These are phyloP conservation scores for Ophonus ardosiacus DNA, from an alignment of 2,888 invertebrate species.

Conservation along the genomic window DNA sequence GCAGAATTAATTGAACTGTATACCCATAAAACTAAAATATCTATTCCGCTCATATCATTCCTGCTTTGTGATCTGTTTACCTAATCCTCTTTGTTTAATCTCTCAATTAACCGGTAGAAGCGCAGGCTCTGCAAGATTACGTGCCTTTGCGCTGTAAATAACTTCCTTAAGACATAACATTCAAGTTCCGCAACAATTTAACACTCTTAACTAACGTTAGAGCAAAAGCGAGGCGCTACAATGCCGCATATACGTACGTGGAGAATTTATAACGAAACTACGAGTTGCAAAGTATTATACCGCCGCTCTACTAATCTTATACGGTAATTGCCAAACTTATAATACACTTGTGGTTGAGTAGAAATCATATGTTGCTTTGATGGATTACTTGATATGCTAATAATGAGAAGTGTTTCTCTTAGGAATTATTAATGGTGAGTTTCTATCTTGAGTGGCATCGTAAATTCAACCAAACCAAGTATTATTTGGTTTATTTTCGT, in stretches of 20 bases:
- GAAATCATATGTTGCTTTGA: neutral
- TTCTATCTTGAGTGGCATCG: too few relatives aligned
- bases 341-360: neutral
- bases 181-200: slow-evolving; percentile 52
- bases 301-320: neutral
- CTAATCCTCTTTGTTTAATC: slow-evolving; percentile 58
- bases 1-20: slow-evolving; percentile 19
- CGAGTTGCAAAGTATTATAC: neutral
- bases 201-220: slow-evolving; percentile 40
- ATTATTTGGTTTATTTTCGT: too few relatives aligned
- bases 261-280: neutral
- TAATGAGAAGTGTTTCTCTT: too few relatives aligned
- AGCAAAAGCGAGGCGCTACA: neutral
- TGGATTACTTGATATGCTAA: neutral
- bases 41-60: slow-evolving; percentile 35
- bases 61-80: slow-evolving; percentile 41
- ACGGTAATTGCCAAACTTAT: neutral
- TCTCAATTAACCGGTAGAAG: slow-evolving; percentile 39
- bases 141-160: slow-evolving; percentile 49
- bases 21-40: slow-evolving; percentile 34
- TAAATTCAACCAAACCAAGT: too few relatives aligned
- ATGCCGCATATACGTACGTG: slow-evolving; percentile 26
- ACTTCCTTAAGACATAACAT: slow-evolving; percentile 56
- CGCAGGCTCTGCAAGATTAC: slow-evolving; percentile 48
- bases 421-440: too few relatives aligned